phyloP scores from a whole-genome alignment of 1,140 invertebrate species.

The Paracyclopina nana region DNA sequence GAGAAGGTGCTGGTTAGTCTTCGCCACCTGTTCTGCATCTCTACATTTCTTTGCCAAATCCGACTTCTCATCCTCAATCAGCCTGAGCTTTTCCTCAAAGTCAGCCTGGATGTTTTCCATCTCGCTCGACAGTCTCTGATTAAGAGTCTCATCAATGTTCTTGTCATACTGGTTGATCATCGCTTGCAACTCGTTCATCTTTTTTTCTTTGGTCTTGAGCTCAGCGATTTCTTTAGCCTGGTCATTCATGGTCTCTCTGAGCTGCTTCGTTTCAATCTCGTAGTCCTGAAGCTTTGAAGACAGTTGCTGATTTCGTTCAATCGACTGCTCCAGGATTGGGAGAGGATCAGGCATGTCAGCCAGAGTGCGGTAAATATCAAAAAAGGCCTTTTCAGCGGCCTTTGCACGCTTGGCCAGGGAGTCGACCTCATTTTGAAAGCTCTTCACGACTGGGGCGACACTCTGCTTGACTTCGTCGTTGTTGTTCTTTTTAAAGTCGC shows the following conservation, averaged over 20 bases:
- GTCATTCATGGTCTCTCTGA: slow-evolving; percentile 11
- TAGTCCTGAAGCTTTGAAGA: slow-evolving; percentile 8
- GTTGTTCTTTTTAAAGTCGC: slow-evolving; percentile 7
- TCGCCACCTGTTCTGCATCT: background rate
- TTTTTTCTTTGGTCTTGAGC: slow-evolving; percentile 11
- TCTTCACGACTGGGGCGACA: slow-evolving; percentile 1
- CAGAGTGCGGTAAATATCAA: slow-evolving; percentile 8
- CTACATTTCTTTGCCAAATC: background rate
- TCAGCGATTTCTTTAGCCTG: slow-evolving; percentile 6
- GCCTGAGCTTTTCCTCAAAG: slow-evolving; percentile 3
- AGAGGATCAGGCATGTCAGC: slow-evolving; percentile 10
- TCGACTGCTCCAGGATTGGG: background rate
- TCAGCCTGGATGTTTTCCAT: slow-evolving; percentile 1
- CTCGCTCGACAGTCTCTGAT: background rate
- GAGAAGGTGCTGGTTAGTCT: background rate
- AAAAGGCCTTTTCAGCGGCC: slow-evolving; percentile 14
- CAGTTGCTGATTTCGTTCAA: background rate
- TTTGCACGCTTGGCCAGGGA: slow-evolving; percentile 5
- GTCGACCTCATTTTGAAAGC: slow-evolving; percentile 14
- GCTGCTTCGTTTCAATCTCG: slow-evolving; percentile 11
- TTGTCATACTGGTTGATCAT: slow-evolving; percentile 3
- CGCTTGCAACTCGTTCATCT: background rate
- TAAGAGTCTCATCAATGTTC: slow-evolving; percentile 10
- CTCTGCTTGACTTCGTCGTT: background rate
- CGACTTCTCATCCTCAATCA: slow-evolving; percentile 5